Base-by-base conservation (phyloP, 92 coral and sea anemone species). In the Bergia puertoricense region DNA sequence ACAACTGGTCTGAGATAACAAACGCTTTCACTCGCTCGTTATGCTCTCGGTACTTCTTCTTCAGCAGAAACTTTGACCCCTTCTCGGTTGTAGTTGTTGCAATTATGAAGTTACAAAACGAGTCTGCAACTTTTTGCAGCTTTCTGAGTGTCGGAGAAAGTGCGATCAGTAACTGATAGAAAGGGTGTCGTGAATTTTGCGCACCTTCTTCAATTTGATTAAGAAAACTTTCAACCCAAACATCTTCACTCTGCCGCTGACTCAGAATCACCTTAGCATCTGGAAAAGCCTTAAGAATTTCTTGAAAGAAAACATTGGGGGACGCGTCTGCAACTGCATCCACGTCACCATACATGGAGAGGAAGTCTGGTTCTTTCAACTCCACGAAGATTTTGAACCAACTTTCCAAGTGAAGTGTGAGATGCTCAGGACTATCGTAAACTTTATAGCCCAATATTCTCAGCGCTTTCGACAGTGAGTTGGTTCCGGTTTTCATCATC, bases 271-370 rank as follows among this genome's bases (percentile, higher is more conserved):
- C 75, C 39, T 71, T 71, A 9, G 75, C 75, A 1, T 71, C 75
- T 71, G 75, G 75, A 30, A 30, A 30, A 30, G 30, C 30, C 30
- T 30, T 30, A 30, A 30, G 30, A 30, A 30, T 30, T 30, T 71
- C 75, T 71, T 22, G 8, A 36, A 14, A 71, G 75, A 71, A 71
- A 30, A 2, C 38, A 9, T 20, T 9, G 4, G 75, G 3, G 8
- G 75, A 8, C 22, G 2, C 2, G 39, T 71, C 75, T 20, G 75
- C 22, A 30, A 71, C 75, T 1, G 75, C 75, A 30, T 71, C 75
- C 14, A 71, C 75, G 75, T 71, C 75, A 71, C 39, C 8, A 8
- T 71, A 71, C 75, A 71, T 71, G n/a, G 75, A 71, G 75, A 71
- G 37, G 8, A 71, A 71, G 37, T 71, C 75, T 30, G 75, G 75